Conservation (phyloP, 2,113 vertebrate species). For the Pygoscelis antarcticus region DNA sequence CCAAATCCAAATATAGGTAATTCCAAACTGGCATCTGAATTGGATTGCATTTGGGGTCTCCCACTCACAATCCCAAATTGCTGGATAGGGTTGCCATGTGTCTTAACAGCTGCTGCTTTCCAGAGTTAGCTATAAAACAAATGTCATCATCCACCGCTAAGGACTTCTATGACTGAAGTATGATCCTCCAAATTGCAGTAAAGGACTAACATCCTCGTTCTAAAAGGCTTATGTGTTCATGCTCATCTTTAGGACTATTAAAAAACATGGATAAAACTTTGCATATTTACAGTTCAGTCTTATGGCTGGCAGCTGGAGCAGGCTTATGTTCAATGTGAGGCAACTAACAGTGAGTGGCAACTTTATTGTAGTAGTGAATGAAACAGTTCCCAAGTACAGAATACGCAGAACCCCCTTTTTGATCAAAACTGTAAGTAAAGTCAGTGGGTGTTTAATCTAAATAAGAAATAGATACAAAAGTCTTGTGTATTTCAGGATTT, state of each 20-base stretch:
- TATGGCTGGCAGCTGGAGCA: background rate
- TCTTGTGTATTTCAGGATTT: background rate
- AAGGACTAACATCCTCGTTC: background rate
- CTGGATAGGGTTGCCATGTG: background rate
- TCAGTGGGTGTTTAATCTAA: background rate
- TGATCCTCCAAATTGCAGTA: background rate
- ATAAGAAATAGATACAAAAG: background rate
- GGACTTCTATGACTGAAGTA: background rate
- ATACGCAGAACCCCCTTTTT: background rate
- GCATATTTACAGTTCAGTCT: background rate
- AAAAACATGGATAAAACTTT: background rate
- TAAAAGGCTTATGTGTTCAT: background rate
- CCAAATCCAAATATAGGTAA: background rate
- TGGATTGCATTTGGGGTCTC: background rate
- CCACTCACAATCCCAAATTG: background rate
- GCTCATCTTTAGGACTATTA: background rate
- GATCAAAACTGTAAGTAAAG: background rate
- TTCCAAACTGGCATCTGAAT: background rate
- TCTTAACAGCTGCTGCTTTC: background rate
- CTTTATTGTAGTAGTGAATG: background rate
- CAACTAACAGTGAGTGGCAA: background rate
- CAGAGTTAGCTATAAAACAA: background rate
- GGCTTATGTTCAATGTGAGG: background rate
- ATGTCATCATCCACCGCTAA: background rate
- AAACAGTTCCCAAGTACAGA: background rate